Percentiles rank a stretch among this genome's conserved stretches.
These are phyloP conservation scores for Eumeta japonica DNA, from an alignment of 1,140 invertebrate genomes.

Conservation along the genomic window DNA sequence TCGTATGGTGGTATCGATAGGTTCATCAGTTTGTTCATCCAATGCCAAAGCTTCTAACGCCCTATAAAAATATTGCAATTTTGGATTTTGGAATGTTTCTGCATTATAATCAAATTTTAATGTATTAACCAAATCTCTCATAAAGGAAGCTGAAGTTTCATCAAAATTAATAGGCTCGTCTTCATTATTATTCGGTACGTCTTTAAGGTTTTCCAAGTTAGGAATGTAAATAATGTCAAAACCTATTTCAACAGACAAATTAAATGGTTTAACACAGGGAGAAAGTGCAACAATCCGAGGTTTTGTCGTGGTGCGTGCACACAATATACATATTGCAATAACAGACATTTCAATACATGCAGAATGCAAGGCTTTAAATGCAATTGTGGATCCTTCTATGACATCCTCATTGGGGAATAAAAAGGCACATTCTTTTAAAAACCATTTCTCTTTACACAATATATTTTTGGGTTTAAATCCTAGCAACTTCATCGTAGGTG, in stretches of 20 bases:
- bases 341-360: constrained; percentile 34
- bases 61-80: constrained; percentile 30
- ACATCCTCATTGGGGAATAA: constrained; percentile 41
- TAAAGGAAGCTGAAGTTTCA: constrained; percentile 23
- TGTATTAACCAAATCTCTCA: constrained; percentile 32
- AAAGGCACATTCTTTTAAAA: constrained; percentile 36
- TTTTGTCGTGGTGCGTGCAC: constrained; percentile 35
- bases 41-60: constrained; percentile 40
- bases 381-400: constrained; percentile 41
- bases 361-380: constrained; percentile 41
- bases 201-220: constrained; percentile 39
- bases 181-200: constrained; percentile 27
- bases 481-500: constrained; percentile 38
- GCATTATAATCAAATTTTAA: constrained; percentile 35
- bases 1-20: constrained; percentile 40
- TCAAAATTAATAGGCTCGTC: constrained; percentile 15
- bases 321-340: constrained; percentile 39
- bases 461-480: constrained; percentile 39
- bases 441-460: constrained; percentile 47
- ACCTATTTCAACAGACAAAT: constrained; percentile 33
- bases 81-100: constrained; percentile 45
- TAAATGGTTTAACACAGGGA: constrained; percentile 29
- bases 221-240: constrained; percentile 46
- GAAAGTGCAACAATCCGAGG: constrained; percentile 36
- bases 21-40: constrained; percentile 30